Conservation (phyloP, 2,888 invertebrate genomes). For the Drosophila leonis region DNA sequence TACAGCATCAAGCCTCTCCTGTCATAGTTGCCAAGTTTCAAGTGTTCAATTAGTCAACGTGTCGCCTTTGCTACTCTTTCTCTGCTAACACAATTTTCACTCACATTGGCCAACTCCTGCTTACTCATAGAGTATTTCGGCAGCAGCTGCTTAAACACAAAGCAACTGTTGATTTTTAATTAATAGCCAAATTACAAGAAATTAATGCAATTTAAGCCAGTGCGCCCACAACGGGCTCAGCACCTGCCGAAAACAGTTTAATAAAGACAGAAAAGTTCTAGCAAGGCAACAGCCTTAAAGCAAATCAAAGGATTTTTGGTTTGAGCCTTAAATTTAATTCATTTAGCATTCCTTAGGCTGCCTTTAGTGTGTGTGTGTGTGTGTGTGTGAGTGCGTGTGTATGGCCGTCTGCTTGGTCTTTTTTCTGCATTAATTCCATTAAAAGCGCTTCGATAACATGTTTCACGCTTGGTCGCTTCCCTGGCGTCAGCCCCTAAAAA, state of each 20-base stretch:
- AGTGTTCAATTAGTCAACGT: neutral
- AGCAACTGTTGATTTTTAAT: conserved; percentile 62
- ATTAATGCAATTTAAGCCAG: conserved; percentile 53
- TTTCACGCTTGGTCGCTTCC: conserved; percentile 68
- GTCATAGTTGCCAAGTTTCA: neutral
- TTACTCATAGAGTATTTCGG: neutral
- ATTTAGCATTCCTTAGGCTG: conserved; percentile 41
- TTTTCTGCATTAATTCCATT: conserved; percentile 70
- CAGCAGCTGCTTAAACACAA: conserved; percentile 23
- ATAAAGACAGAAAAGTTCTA: conserved; percentile 15
- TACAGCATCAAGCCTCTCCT: neutral
- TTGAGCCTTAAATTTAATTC: conserved; percentile 42
- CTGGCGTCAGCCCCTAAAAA: conserved; percentile 67
- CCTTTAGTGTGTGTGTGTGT: conserved; percentile 2
- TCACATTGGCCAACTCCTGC: neutral
- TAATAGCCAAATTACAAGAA: conserved; percentile 45
- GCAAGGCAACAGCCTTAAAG: conserved; percentile 31
- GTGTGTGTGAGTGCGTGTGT: conserved; percentile 11
- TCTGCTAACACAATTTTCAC: neutral
- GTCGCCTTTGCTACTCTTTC: neutral
- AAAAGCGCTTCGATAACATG: conserved; percentile 72
- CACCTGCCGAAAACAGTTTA: conserved; percentile 5
- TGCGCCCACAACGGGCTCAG: neutral
- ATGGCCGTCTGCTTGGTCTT: conserved; percentile 31
- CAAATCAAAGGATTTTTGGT: conserved; percentile 12